phyloP scores from a whole-genome alignment of 2,888 invertebrate species.

The Sclerodermus sp. region DNA sequence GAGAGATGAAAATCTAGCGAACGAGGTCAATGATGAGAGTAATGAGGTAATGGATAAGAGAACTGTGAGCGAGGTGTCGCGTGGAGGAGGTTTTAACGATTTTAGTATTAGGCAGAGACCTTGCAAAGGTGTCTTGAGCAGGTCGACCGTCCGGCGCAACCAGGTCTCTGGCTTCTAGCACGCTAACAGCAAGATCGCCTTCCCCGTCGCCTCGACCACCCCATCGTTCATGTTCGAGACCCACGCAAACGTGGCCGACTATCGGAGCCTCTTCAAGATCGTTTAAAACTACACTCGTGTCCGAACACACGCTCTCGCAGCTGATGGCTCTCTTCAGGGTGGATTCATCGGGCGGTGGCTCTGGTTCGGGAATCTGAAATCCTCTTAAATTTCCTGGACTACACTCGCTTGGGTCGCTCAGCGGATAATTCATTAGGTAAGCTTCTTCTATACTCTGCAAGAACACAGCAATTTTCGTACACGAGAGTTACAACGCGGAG shows the following conservation, averaged over 20 bases:
- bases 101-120: too few relatives aligned
- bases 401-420: conserved; percentile 32
- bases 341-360: conserved; percentile 47
- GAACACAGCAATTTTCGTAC: background rate
- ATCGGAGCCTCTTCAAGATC: conserved; percentile 72
- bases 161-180: conserved; percentile 76
- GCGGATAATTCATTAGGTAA: conserved; percentile 25
- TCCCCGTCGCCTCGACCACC: conserved; percentile 61
- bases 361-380: conserved; percentile 44
- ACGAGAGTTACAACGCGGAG: too few relatives aligned
- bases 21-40: too few relatives aligned
- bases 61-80: too few relatives aligned
- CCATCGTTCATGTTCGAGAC: conserved; percentile 77
- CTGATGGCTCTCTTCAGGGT: conserved; percentile 70
- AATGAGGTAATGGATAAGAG: too few relatives aligned
- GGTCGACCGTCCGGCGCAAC: conserved; percentile 64
- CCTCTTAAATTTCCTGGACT: conserved; percentile 38
- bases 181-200: conserved; percentile 68
- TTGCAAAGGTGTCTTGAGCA: conserved; percentile 73
- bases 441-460: conserved; percentile 41
- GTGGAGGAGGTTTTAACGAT: too few relatives aligned
- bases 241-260: conserved; percentile 76
- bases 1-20: too few relatives aligned
- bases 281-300: conserved; percentile 72
- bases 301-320: conserved; percentile 80